These are phyloP conservation scores for Drosophila tripunctata DNA, from an alignment of 2,888 invertebrate species.

Conservation along the genomic window DNA sequence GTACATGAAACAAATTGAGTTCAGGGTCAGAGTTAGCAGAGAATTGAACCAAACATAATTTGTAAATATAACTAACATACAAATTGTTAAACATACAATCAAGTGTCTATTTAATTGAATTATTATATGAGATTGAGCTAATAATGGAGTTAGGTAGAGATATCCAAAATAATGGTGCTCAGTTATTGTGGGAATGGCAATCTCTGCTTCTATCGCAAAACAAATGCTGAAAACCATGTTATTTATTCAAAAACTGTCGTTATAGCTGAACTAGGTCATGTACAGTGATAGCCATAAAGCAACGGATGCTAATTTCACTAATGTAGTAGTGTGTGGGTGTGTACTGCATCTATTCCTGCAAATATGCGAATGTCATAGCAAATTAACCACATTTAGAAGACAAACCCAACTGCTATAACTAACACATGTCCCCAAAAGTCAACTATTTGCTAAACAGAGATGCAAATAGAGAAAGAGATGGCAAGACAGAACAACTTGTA, in stretches of 20 bases:
- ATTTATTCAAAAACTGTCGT: not conserved
- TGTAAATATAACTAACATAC: conserved; percentile 14
- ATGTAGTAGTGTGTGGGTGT: no score
- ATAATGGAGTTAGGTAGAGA: not conserved
- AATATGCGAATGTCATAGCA: conserved; percentile 38
- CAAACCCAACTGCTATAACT: not conserved
- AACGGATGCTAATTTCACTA: not conserved
- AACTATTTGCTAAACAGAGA: conserved; percentile 12
- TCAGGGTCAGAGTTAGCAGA: conserved; percentile 35
- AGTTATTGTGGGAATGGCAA: conserved; percentile 1
- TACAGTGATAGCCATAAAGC: not conserved
- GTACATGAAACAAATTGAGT: conserved; percentile 40
- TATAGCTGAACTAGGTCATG: not conserved
- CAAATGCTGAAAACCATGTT: not conserved
- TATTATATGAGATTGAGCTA: not conserved
- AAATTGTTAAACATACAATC: not conserved
- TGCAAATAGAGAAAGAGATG: not conserved
- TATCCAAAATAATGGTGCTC: not conserved
- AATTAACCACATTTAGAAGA: conserved; percentile 25
- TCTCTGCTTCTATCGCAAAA: not conserved
- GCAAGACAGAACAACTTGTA: conserved; percentile 18
- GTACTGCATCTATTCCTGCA: conserved; percentile 11
- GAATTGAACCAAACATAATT: conserved; percentile 6
- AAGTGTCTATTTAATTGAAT: not conserved
- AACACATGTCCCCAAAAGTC: conserved; percentile 28